phyloP scores from a whole-genome alignment of 2,888 invertebrate genomes.

The Drosophila macrospina region DNA sequence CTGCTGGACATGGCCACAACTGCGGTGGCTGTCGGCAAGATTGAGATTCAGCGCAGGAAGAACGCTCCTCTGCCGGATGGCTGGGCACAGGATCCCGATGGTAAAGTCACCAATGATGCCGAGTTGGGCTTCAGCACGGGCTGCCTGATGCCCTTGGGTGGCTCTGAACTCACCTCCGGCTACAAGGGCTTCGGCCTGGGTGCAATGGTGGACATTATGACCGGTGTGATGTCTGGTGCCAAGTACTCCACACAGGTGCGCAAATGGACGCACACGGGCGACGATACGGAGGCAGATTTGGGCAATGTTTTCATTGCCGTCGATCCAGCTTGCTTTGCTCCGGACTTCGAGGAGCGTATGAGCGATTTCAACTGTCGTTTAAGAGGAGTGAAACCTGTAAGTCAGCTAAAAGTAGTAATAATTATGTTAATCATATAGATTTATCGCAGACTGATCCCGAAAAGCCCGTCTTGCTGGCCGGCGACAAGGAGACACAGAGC shows the following conservation, averaged over 20 bases:
- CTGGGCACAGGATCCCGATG: conserved; percentile 92
- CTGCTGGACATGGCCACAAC: conserved; percentile 98
- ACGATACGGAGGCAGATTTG: conserved; percentile 89
- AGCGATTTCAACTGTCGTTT: background rate
- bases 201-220: conserved; percentile 94
- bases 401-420: background rate
- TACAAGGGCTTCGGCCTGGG: conserved; percentile 96
- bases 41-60: conserved; percentile 94
- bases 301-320: conserved; percentile 96
- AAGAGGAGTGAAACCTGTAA: background rate
- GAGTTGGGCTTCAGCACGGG: conserved; percentile 86
- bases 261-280: conserved; percentile 90
- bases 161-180: conserved; percentile 90
- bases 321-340: background rate
- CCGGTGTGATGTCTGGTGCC: conserved; percentile 91
- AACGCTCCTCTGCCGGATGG: conserved; percentile 91
- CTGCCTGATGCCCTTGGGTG: conserved; percentile 91
- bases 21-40: conserved; percentile 96
- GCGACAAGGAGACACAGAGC: background rate
- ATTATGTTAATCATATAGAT: background rate
- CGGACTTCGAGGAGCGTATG: background rate
- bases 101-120: conserved; percentile 89
- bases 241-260: conserved; percentile 87
- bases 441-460: background rate
- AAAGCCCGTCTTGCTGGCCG: background rate